Percentiles rank a stretch among this genome's conserved stretches.
Evolutionary conservation across 2,888 invertebrate genomes (phyloP).

Genomic region (Bellardia pandia): DNA sequence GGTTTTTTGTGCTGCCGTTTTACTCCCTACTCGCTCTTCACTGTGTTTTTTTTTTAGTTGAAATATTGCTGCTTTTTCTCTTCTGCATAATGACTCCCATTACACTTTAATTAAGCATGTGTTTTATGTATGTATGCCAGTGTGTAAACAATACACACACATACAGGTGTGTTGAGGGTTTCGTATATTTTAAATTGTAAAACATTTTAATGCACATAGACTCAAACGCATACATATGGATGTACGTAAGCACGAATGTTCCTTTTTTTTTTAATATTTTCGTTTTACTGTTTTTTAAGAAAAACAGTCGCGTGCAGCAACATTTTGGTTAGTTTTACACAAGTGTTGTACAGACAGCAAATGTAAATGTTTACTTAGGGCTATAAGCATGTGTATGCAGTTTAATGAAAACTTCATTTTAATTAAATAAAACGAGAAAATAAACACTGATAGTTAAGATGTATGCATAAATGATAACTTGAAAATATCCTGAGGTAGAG

Average conservation of each 20-base stretch:
- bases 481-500: constrained; percentile 10
- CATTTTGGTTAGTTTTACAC: constrained; percentile 49
- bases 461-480: constrained; percentile 40
- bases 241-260: background rate
- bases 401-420: constrained; percentile 57
- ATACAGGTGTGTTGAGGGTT: constrained; percentile 29
- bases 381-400: constrained; percentile 42
- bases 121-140: constrained; percentile 17
- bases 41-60: constrained; percentile 27
- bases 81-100: constrained; percentile 50
- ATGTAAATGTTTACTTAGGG: constrained; percentile 53
- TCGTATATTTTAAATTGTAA: constrained; percentile 28
- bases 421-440: constrained; percentile 48
- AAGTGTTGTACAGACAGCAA: constrained; percentile 45
- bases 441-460: background rate
- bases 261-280: constrained; percentile 1
- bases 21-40: background rate
- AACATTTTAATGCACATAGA: constrained; percentile 29
- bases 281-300: constrained; percentile 24
- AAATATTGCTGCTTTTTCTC: constrained; percentile 28
- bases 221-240: background rate
- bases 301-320: constrained; percentile 49
- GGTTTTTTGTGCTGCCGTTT: background rate
- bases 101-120: constrained; percentile 66
- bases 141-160: constrained; percentile 11